Evolutionary conservation across 1,140 invertebrate species (phyloP).

Genomic region (Sycophaga agraensis): DNA sequence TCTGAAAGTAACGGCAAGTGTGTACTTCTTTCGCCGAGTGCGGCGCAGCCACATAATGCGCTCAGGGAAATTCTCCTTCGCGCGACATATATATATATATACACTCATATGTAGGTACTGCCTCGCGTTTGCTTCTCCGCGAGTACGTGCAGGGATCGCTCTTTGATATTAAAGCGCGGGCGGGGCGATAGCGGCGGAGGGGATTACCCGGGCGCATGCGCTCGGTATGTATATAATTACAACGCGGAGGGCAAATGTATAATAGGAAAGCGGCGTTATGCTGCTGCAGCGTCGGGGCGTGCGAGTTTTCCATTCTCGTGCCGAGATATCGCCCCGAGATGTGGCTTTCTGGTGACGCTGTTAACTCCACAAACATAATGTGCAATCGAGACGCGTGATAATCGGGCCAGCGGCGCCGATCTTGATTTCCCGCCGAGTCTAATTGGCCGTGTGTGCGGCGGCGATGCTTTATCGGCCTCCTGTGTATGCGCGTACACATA

Average conservation of each 20-base stretch:
- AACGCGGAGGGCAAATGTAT: background rate
- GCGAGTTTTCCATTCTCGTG: slow-evolving; percentile 23
- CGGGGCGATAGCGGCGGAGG: background rate
- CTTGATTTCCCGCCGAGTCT: too few species aligned
- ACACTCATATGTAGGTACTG: too few species aligned
- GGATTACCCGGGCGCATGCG: background rate
- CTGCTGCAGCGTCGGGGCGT: background rate
- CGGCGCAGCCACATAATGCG: background rate
- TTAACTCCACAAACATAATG: background rate
- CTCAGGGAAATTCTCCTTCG: slow-evolving; percentile 9
- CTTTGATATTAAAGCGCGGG: background rate
- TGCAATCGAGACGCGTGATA: slow-evolving; percentile 10
- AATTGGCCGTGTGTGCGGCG: too few species aligned
- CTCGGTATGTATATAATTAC: slow-evolving; percentile 2
- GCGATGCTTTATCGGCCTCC: background rate
- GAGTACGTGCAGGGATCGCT: background rate
- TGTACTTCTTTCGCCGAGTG: background rate
- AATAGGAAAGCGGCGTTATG: too few species aligned
- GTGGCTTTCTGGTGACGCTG: background rate
- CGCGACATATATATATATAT: too few species aligned
- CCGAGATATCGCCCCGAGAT: slow-evolving; percentile 2
- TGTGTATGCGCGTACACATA: too few species aligned
- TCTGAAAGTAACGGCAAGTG: background rate
- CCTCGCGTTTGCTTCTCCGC: background rate
- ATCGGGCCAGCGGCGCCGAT: too few species aligned